Evolutionary conservation across 37 sponge, comb jelly and placozoan genomes (phyloP).

Genomic region (Ephydatia muelleri): DNA sequence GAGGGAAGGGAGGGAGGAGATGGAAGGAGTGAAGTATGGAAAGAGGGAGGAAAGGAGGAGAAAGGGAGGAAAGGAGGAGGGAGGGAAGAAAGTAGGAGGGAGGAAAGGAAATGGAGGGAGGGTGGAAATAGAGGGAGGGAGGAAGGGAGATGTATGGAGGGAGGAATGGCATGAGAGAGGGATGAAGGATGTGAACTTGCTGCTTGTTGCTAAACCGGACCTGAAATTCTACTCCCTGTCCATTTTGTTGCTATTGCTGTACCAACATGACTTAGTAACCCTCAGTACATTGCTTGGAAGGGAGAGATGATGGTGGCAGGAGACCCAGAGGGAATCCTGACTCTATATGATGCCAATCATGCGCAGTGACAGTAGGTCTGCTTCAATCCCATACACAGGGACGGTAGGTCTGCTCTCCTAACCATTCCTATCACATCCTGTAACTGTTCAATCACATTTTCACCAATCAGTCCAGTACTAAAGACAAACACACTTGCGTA

Average conservation of each 20-base stretch:
- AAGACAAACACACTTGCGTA: no score
- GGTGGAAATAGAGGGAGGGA: neutral
- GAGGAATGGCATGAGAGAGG: neutral
- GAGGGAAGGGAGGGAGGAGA: neutral
- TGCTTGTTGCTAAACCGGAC: no score
- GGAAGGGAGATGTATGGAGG: neutral
- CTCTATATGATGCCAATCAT: slow-evolving; percentile 73
- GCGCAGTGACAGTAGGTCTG: slow-evolving; percentile 25
- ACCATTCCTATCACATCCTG: no score
- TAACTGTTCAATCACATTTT: no score
- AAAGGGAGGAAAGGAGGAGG: neutral
- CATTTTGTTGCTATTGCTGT: no score
- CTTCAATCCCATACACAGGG: no score
- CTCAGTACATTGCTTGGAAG: slow-evolving; percentile 86
- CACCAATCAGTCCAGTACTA: no score
- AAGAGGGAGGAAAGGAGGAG: neutral
- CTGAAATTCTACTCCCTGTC: no score
- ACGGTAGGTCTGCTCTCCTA: no score
- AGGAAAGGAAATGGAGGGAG: neutral
- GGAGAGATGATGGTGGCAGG: slow-evolving; percentile 87
- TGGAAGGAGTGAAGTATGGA: neutral
- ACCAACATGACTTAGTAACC: slow-evolving; percentile 51
- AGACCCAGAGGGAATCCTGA: slow-evolving; percentile 79
- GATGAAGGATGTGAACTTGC: neutral
- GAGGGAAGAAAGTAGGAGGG: neutral